Base-by-base conservation (phyloP, 2,113 vertebrate genomes). In the Nicator chloris region DNA sequence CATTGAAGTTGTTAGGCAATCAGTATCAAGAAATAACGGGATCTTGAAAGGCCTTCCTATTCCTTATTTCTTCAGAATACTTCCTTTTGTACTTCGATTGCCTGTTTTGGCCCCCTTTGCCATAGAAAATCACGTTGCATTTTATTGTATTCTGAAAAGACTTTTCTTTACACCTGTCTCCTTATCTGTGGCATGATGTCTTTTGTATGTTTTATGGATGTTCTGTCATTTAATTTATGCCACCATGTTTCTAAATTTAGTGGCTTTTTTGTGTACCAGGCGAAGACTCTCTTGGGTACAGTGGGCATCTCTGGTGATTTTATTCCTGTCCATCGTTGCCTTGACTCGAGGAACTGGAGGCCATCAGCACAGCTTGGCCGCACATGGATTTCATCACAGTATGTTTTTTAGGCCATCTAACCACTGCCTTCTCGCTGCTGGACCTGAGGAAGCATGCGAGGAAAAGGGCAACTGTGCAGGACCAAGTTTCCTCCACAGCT, bases 241-340 rank as follows among this genome's bases (percentile, higher is more conserved):
- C 42, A 11, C 28, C 45, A 9, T 39, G 50, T 92, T 73, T 94
- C 87, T 95, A 66, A 96, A 71, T 31, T 39, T 44, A 31, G 37
- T 88, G 90, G 64, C 70, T 92, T 69, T 97, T 94, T 79, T 97
- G 82, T 97, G 81, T 97, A 4, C 71, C 95, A 99, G 99, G 98
- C 98, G 98, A 92, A 99, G 97, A 53, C 97, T 99, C 82, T 99
- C 98, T 71, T 98, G 98, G 98, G 98, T 99, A 50, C 99, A 99
- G 51, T 99, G 99, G 99, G 98, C 99, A 3, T 98, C 99, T 40
- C 96, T 99, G 37, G 75, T 99, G 49, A 98, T 99, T 94, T 98
- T 99, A 28, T 99, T 99, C 97, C 97, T 99, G 53, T 98, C 99
- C 90, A 99, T 99, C 16, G 98, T 99, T 94, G 98, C 99, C 60